A percentile compares a stretch with the other conserved stretches of the same genome.
Conservation (phyloP, 2,888 invertebrate genomes). For the Hecatera dysodea region DNA sequence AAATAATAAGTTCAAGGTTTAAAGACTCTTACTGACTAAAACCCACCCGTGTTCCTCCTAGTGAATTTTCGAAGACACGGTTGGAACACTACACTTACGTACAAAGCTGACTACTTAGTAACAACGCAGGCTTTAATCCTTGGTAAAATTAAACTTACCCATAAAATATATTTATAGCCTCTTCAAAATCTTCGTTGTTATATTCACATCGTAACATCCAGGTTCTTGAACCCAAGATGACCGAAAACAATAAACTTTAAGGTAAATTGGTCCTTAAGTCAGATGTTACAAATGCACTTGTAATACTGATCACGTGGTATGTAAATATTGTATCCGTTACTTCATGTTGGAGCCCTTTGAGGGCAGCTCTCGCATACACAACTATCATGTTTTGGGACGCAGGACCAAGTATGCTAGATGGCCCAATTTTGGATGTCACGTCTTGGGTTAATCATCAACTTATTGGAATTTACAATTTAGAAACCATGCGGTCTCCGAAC, state of each 20-base stretch:
- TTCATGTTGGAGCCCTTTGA: conserved; percentile 47
- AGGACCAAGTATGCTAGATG: conserved; percentile 18
- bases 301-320: conserved; percentile 44
- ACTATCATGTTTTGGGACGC: conserved; percentile 15
- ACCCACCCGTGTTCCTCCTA: no score
- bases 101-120: neutral
- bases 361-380: conserved; percentile 43
- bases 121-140: neutral
- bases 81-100: neutral
- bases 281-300: conserved; percentile 14
- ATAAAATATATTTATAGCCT: conserved; percentile 4
- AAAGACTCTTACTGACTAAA: no score
- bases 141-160: neutral
- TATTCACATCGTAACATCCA: neutral
- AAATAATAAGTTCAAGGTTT: conserved; percentile 12
- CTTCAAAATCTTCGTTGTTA: neutral
- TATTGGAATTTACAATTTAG: no score
- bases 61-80: no score
- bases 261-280: conserved; percentile 3
- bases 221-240: conserved; percentile 1
- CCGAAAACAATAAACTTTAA: neutral
- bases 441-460: neutral
- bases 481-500: no score
- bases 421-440: conserved; percentile 11
- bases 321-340: conserved; percentile 58